Evolutionary conservation across 2,113 vertebrate species (phyloP).

Genomic region (Amblyornis subalaris): DNA sequence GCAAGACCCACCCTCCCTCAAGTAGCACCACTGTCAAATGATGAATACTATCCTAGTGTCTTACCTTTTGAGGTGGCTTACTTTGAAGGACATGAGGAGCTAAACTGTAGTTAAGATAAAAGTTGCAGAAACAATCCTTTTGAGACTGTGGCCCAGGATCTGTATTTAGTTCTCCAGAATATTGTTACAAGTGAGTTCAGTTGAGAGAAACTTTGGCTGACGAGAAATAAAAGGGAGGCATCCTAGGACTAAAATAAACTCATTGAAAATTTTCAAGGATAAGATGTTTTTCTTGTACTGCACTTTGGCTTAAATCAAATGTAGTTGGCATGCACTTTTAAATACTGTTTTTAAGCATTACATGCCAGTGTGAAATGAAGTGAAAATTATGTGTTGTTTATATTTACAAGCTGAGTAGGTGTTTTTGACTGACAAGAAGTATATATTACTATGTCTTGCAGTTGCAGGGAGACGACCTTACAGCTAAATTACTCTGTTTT

Average conservation of each 20-base stretch:
- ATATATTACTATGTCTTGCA: neutral
- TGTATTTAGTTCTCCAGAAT: neutral
- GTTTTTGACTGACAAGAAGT: slow-evolving; percentile 26
- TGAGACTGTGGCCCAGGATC: neutral
- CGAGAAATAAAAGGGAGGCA: neutral
- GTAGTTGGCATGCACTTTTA: neutral
- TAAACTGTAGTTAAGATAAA: neutral
- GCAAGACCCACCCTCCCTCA: neutral
- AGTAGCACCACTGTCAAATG: neutral
- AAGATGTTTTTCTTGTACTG: neutral
- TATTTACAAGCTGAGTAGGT: slow-evolving; percentile 36
- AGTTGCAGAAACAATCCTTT: neutral
- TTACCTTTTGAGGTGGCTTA: neutral
- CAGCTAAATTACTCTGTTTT: slow-evolving; percentile 14
- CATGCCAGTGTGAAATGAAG: neutral
- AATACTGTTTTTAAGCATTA: slow-evolving; percentile 28
- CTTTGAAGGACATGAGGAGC: neutral
- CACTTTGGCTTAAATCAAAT: neutral
- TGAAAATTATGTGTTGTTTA: slow-evolving; percentile 49
- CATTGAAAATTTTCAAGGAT: neutral
- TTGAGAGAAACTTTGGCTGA: neutral
- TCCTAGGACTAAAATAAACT: neutral
- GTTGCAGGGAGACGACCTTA: neutral
- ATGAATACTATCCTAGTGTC: neutral
- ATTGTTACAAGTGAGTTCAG: neutral